phyloP scores from a whole-genome alignment of 2,888 invertebrate genomes.

The Yponomeuta malinellus region DNA sequence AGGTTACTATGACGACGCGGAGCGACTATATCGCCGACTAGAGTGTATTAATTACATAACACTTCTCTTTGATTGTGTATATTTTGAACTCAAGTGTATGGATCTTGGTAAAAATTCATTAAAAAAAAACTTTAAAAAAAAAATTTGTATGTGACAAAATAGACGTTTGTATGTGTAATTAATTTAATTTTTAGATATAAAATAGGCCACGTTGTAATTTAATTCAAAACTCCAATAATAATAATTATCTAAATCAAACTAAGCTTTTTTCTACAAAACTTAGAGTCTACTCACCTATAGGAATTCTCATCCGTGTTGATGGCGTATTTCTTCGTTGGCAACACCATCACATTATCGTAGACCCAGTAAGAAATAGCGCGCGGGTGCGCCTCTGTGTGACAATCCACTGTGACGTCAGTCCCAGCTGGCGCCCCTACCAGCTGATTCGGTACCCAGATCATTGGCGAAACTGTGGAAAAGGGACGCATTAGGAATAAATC shows the following conservation, averaged over 20 bases:
- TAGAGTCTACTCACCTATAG: conserved; percentile 74
- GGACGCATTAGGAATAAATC: background rate
- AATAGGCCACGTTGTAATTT: too few relatives aligned
- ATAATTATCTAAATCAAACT: background rate
- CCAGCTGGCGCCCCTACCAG: conserved; percentile 93
- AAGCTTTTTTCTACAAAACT: background rate
- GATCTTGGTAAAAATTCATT: too few relatives aligned
- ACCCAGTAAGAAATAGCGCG: conserved; percentile 95
- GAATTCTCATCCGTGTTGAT: conserved; percentile 90
- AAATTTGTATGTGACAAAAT: too few relatives aligned
- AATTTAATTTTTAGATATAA: too few relatives aligned
- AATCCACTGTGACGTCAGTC: conserved; percentile 94
- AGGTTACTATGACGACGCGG: too few relatives aligned
- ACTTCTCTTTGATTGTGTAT: too few relatives aligned
- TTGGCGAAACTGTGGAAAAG: conserved; percentile 50
- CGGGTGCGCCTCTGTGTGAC: conserved; percentile 94
- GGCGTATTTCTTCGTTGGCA: conserved; percentile 91
- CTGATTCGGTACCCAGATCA: conserved; percentile 97
- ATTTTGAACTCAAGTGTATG: too few relatives aligned
- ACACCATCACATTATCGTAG: conserved; percentile 91
- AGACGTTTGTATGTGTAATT: too few relatives aligned
- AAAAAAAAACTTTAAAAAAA: too few relatives aligned
- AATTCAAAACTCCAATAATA: too few relatives aligned
- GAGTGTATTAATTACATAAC: too few relatives aligned
- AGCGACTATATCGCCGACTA: too few relatives aligned